These are phyloP conservation scores for Aphodius sticticus DNA, from an alignment of 2,888 invertebrate species.

Conservation along the genomic window DNA sequence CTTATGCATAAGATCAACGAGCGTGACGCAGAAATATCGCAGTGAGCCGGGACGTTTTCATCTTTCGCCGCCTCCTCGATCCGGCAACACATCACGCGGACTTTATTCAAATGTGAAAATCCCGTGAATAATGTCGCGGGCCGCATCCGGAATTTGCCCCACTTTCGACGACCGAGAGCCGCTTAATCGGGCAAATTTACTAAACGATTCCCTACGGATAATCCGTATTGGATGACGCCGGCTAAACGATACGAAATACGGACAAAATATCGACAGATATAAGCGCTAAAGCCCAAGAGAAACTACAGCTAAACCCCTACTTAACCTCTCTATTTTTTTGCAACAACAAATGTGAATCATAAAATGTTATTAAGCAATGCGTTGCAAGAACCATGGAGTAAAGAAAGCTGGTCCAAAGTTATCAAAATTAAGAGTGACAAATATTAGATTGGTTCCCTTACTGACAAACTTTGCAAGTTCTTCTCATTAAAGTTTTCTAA, in stretches of 20 bases:
- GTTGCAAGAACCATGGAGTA: too few relatives aligned
- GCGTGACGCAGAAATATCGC: constrained; percentile 4
- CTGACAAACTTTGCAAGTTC: too few relatives aligned
- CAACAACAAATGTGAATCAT: too few relatives aligned
- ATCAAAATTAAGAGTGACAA: too few relatives aligned
- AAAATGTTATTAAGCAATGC: too few relatives aligned
- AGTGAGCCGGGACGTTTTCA: background rate
- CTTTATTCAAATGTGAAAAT: constrained; percentile 4
- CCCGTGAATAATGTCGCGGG: background rate
- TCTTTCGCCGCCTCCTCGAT: background rate
- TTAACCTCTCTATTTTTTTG: too few relatives aligned
- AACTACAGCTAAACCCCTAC: background rate
- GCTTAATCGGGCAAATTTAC: background rate
- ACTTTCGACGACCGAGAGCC: background rate
- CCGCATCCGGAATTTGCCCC: background rate
- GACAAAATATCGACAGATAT: background rate
- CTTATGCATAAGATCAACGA: background rate
- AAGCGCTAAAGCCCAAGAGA: background rate
- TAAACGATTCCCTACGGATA: background rate
- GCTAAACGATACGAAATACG: background rate
- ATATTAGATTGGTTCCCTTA: too few relatives aligned
- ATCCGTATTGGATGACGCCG: background rate
- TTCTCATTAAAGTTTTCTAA: too few relatives aligned
- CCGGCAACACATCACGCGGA: constrained; percentile 4
- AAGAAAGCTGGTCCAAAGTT: too few relatives aligned